Base-by-base conservation (phyloP, 2,113 vertebrate genomes). In the Cynopterus brachyotis region DNA sequence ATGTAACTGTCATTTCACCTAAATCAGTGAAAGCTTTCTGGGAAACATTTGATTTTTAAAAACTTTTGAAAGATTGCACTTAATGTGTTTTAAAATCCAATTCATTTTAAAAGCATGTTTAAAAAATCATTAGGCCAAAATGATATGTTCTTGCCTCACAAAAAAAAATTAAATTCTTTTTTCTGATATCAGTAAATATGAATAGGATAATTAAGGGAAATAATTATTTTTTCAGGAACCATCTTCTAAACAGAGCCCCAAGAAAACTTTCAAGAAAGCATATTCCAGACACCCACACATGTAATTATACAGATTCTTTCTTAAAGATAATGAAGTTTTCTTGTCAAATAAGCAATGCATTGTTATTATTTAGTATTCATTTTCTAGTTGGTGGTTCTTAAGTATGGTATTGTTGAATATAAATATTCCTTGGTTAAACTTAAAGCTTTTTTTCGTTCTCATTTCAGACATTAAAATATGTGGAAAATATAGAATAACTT, bases 401-500 rank as follows among this genome's bases (percentile, higher is more conserved):
- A 83, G 42, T 75, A 69, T 53, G 17, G 40, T 19, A 80, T 79
- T 89, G 53, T 81, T 95, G 42, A 76, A 81, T n/a, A 82, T 66
- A 94, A 95, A 91, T 64, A 64, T 53, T 70, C 82, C 50, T 75
- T 67, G 72, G 55, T 37, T 53, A 79, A 95, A 84, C 4, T 30
- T 90, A 87, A 80, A 84, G 17, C 5, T n/a, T 53, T 91, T 91
- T 92, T 73, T 57, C 24, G 84, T 78, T 85, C 76, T 53, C 78
- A 69, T 78, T 86, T 89, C 76, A 73, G 17, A 93, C 16, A 88
- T 87, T 79, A 89, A 95, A 69, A 94, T 93, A 20, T 95, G 53
- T 79, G 62, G 70, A 83, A 96, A 91, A 97, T 69, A 80, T 5
- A 88, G 70, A 90, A 42, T 89, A 94, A 96, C 62, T 97, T 91